A percentile compares a stretch with the other conserved stretches of the same genome.
These are phyloP conservation scores for Mormyrus lacerda DNA, from an alignment of 2,113 vertebrate species.

Conservation along the genomic window DNA sequence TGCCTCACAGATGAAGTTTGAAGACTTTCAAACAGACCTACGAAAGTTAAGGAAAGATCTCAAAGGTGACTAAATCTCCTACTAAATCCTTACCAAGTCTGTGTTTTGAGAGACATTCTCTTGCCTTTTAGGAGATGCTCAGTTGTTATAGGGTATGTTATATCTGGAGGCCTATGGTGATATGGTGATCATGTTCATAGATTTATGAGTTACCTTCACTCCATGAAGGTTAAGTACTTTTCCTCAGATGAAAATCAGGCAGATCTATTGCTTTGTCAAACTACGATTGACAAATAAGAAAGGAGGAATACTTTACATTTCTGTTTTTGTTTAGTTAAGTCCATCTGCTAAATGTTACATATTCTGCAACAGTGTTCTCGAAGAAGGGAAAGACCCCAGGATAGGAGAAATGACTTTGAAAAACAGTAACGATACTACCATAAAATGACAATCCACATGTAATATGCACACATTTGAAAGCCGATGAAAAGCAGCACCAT, in stretches of 20 bases:
- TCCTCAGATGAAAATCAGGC: background rate
- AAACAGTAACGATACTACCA: background rate
- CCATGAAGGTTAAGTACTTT: background rate
- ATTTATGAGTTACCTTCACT: background rate
- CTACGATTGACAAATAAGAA: constrained; percentile 16
- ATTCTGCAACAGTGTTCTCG: background rate
- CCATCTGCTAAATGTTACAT: constrained; percentile 16
- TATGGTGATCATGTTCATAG: background rate
- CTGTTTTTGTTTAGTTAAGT: constrained; percentile 8
- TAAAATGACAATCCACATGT: constrained; percentile 10
- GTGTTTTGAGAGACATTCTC: background rate
- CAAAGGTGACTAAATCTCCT: constrained; percentile 57
- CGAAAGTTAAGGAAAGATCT: constrained; percentile 83
- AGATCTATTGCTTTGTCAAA: background rate
- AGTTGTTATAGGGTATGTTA: background rate
- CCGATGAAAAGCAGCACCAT: background rate
- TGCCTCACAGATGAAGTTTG: constrained; percentile 92
- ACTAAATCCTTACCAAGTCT: background rate
- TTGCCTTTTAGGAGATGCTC: background rate
- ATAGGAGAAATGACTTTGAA: background rate
- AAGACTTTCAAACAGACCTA: constrained; percentile 92
- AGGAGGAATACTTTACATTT: background rate
- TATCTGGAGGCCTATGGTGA: background rate
- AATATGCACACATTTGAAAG: background rate
- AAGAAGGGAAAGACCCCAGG: background rate